Evolutionary conservation across 2,113 vertebrate species (phyloP), one percentile per base, ranked within the genome.

Genomic region (Phalacrocorax pelagicus): DNA sequence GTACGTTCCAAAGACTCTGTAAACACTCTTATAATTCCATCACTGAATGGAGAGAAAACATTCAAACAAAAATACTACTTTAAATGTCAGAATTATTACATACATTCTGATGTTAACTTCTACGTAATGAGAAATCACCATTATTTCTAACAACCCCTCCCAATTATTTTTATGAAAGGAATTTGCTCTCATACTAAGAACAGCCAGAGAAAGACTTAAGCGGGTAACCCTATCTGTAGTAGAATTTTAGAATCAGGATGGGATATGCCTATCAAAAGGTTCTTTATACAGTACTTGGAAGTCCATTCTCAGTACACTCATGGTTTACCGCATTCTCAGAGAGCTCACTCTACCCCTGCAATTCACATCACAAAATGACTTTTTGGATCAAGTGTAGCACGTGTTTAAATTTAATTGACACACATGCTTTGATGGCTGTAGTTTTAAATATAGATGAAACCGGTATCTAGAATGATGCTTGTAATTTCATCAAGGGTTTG

Each of bases 11-110:
- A 97, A 38, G 97, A 98, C 88, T 99, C 98, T 18, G 99, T 99
- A 96, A 99, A 99, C 44, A 99, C 98, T 29, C 99, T 98, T 94
- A 99, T 99, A 94, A 99, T 98, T 70, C 99, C 99, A 96, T 99
- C 99, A 87, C 99, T 99, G 88, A 95, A 96, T 3, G 5, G 42
- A 91, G 18, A 95, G 63, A 93, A 92, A 96, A 69, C 24, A 91
- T 83, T 52, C 6, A 85, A 79, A 59, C 3, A 82, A 16, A 90
- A 78, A 71, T 27, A 58, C 5, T 30, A 54, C 61, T 63, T 66
- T 32, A 75, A 86, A 27, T 22, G 29, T 67, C 55, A 75, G 15
- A 85, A 40, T 19, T 1, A 52, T 73, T 54, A 62, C 27, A 29
- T 42, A 36, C 11, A 44, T 65, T 83, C 49, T 49, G 51, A 46